Percentiles rank a stretch among this genome's conserved stretches.
Conservation (phyloP, 2,797 vertebrate species). For the Propithecus perrieri region DNA sequence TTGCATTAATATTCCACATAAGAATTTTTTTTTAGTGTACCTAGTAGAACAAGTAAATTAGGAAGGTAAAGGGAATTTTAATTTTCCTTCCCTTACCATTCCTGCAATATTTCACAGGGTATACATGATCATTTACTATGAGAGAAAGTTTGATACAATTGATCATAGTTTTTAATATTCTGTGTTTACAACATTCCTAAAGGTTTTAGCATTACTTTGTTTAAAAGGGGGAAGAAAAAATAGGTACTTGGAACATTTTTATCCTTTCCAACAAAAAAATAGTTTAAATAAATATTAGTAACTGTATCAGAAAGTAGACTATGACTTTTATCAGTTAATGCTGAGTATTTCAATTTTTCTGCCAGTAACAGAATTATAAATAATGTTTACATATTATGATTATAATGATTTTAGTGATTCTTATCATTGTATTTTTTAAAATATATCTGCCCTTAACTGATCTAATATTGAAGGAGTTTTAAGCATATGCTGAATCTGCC, state of each 20-base stretch:
- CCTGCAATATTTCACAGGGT: not conserved
- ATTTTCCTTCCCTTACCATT: not conserved
- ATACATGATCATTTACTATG: not conserved
- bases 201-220: not conserved
- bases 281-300: conserved; percentile 29
- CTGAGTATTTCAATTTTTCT: not conserved
- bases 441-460: not conserved
- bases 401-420: not conserved
- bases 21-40: not conserved
- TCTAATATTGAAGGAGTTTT: not conserved
- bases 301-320: not conserved
- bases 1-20: not conserved
- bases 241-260: not conserved
- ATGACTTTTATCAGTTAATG: not conserved
- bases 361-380: not conserved
- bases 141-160: not conserved
- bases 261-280: not conserved
- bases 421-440: not conserved
- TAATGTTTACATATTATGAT: not conserved
- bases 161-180: not conserved
- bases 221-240: not conserved
- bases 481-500: not conserved
- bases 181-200: not conserved
- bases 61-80: not conserved
- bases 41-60: not conserved